phyloP scores from a whole-genome alignment of 2,888 invertebrate genomes.

The Boloria euphrosyne region DNA sequence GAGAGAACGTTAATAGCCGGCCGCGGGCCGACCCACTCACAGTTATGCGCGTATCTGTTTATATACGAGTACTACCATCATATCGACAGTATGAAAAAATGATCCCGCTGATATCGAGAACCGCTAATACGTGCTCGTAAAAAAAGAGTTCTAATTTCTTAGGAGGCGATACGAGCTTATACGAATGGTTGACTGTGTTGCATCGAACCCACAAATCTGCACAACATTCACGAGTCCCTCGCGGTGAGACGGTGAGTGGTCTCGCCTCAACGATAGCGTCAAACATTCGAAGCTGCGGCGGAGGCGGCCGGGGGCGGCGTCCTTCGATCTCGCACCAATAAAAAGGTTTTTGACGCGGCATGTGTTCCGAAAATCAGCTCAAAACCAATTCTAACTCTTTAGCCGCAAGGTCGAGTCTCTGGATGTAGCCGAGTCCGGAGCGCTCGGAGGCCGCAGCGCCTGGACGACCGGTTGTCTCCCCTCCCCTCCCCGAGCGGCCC shows the following conservation, averaged over 20 bases:
- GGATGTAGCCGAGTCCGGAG: conserved; percentile 26
- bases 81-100: conserved; percentile 13
- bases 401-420: conserved; percentile 45
- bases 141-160: background rate
- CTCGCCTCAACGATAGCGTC: conserved; percentile 44
- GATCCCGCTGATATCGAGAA: background rate
- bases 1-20: conserved; percentile 12
- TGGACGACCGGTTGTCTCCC: conserved; percentile 53
- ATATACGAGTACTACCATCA: background rate
- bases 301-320: conserved; percentile 45
- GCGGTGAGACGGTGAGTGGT: conserved; percentile 15
- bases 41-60: background rate
- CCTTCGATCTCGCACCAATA: conserved; percentile 58
- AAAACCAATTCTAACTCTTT: conserved; percentile 41
- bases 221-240: conserved; percentile 36
- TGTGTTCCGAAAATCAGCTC: conserved; percentile 23
- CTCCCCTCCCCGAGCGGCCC: conserved; percentile 27
- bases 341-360: conserved; percentile 63
- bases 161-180: background rate
- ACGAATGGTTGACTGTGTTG: conserved; percentile 14
- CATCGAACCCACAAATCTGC: conserved; percentile 13
- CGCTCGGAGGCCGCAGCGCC: conserved; percentile 37
- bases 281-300: conserved; percentile 39
- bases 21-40: conserved; percentile 13
- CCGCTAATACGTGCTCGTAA: background rate